phyloP scores from a whole-genome alignment of 2,113 vertebrate species.

The Oxygymnocypris stewartii region DNA sequence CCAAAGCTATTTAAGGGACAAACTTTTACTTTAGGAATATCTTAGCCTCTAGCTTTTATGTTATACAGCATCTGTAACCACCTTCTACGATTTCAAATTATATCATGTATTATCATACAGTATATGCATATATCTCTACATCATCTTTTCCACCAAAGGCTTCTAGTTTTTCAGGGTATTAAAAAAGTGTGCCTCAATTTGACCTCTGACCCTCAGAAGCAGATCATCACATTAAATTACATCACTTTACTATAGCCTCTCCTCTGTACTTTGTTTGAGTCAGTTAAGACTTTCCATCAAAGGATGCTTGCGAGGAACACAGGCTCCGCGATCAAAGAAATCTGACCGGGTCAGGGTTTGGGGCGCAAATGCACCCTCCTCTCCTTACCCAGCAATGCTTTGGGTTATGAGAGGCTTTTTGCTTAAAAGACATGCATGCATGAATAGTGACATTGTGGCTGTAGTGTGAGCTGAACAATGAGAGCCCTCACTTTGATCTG shows the following conservation, averaged over 20 bases:
- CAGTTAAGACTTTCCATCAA: slow-evolving; percentile 64
- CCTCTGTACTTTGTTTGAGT: slow-evolving; percentile 49
- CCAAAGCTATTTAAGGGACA: background rate
- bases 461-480: slow-evolving; percentile 55
- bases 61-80: slow-evolving; percentile 9
- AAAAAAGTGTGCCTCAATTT: slow-evolving; percentile 58
- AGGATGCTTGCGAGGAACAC: slow-evolving; percentile 58
- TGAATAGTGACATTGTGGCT: slow-evolving; percentile 69
- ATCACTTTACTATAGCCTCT: slow-evolving; percentile 47
- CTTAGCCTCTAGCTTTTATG: background rate
- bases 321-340: slow-evolving; percentile 61
- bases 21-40: background rate
- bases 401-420: slow-evolving; percentile 25
- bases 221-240: slow-evolving; percentile 71
- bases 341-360: slow-evolving; percentile 62
- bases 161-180: slow-evolving; percentile 34
- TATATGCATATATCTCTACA: background rate
- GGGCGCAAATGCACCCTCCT: slow-evolving; percentile 60
- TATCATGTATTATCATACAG: background rate
- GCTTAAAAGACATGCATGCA: slow-evolving; percentile 35
- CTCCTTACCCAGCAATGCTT: slow-evolving; percentile 43
- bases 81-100: background rate
- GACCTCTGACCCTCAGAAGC: slow-evolving; percentile 64
- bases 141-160: background rate
- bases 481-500: slow-evolving; percentile 47